These are phyloP conservation scores for Neolamprologus caudopunctatus DNA, from an alignment of 2,113 vertebrate species.

Conservation along the genomic window DNA sequence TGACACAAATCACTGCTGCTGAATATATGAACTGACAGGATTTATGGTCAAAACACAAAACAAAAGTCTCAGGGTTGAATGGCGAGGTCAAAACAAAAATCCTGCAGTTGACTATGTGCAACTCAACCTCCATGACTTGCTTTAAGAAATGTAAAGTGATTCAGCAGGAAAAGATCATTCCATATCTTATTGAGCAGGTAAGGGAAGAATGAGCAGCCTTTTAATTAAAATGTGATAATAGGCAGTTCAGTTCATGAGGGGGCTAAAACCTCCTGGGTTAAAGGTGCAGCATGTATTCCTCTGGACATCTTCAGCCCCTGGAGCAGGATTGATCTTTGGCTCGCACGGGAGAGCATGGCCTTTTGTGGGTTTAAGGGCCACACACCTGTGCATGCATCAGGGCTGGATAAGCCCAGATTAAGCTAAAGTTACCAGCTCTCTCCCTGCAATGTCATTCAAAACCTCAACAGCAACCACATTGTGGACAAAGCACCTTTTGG, in stretches of 20 bases:
- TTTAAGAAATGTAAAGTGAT: constrained; percentile 13
- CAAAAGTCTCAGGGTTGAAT: neutral
- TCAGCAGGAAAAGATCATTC: constrained; percentile 22
- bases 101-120: neutral
- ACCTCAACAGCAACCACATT: constrained; percentile 43
- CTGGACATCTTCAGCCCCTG: constrained; percentile 39
- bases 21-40: neutral
- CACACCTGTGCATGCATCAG: constrained; percentile 60
- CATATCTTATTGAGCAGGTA: constrained; percentile 1
- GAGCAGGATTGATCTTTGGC: constrained; percentile 62
- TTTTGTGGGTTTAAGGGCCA: constrained; percentile 62
- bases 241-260: constrained; percentile 14
- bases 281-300: constrained; percentile 37
- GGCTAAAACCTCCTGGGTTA: constrained; percentile 26
- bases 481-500: constrained; percentile 72
- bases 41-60: neutral
- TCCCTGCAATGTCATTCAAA: constrained; percentile 70
- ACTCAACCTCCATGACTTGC: neutral
- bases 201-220: neutral
- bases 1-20: neutral
- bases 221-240: constrained; percentile 75
- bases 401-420: constrained; percentile 71
- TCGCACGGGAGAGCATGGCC: constrained; percentile 36
- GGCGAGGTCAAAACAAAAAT: neutral
- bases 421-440: constrained; percentile 72